A percentile compares a stretch with the other conserved stretches of the same genome.
Evolutionary conservation across 1,140 invertebrate genomes (phyloP).

Genomic region (Cherax destructor): DNA sequence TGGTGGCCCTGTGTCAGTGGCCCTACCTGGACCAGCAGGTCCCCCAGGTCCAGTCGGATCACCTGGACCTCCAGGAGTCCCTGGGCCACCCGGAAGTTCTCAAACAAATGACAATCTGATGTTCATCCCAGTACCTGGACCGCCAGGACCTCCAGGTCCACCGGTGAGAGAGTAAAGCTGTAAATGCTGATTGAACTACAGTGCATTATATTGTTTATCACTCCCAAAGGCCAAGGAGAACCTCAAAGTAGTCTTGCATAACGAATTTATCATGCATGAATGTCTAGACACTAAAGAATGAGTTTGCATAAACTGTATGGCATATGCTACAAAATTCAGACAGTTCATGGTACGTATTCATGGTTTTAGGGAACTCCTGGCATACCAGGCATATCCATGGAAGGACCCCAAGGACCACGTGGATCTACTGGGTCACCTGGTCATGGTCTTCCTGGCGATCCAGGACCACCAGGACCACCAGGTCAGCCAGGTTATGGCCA

Average conservation of each 20-base stretch:
- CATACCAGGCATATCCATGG: neutral
- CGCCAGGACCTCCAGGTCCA: constrained; percentile 38
- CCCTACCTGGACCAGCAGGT: neutral
- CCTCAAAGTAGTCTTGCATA: neutral
- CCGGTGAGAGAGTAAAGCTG: constrained; percentile 4
- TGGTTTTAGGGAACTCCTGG: constrained; percentile 11
- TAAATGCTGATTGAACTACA: neutral
- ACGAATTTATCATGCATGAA: neutral
- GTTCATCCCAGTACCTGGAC: constrained; percentile 53
- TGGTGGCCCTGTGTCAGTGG: neutral
- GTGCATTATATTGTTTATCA: neutral
- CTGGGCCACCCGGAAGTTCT: neutral
- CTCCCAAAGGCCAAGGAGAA: neutral
- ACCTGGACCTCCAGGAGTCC: constrained; percentile 15
- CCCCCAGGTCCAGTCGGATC: neutral
- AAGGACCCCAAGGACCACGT: constrained; percentile 28
- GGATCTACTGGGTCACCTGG: constrained; percentile 25
- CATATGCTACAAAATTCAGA: neutral
- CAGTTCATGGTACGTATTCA: neutral
- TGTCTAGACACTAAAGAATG: neutral
- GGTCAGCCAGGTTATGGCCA: constrained; percentile 26
- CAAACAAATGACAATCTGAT: constrained; percentile 8
- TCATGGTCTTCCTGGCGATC: constrained; percentile 20
- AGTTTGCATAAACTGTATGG: neutral
- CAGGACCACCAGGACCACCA: constrained; percentile 29